Evolutionary conservation across 2,888 invertebrate genomes (phyloP).

Genomic region (Crocallis elinguaria): DNA sequence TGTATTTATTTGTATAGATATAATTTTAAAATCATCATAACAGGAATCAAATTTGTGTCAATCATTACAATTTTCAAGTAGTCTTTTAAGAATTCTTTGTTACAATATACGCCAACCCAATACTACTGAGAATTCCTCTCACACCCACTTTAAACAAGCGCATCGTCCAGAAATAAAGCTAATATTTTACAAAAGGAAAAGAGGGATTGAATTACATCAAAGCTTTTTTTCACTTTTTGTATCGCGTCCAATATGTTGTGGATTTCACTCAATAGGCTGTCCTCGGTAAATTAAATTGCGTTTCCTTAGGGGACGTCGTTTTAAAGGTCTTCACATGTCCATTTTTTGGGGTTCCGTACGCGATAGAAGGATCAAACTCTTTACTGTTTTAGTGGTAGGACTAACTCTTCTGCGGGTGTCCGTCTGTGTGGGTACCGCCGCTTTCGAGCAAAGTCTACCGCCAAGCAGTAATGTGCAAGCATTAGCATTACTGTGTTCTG

Average conservation of each 20-base stretch:
- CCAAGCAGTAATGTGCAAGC: no score
- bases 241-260: conserved; percentile 76
- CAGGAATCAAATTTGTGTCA: no score
- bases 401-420: no score
- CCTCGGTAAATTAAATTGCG: conserved; percentile 78
- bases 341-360: conserved; percentile 37
- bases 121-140: conserved; percentile 10
- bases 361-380: no score
- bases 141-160: conserved; percentile 41
- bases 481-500: no score
- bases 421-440: no score
- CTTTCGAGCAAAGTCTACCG: no score
- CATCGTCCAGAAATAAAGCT: conserved; percentile 57
- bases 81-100: no score
- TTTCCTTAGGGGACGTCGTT: conserved; percentile 60
- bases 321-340: conserved; percentile 80
- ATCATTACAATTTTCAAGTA: no score
- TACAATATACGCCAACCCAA: background rate
- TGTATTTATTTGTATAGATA: no score
- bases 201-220: conserved; percentile 74
- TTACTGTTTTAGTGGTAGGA: no score
- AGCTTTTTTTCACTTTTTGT: conserved; percentile 64
- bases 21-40: no score
- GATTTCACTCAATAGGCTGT: conserved; percentile 78
- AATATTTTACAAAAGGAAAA: conserved; percentile 58